phyloP scores from a whole-genome alignment of 2,888 invertebrate species.

The Leptopilina syphax region DNA sequence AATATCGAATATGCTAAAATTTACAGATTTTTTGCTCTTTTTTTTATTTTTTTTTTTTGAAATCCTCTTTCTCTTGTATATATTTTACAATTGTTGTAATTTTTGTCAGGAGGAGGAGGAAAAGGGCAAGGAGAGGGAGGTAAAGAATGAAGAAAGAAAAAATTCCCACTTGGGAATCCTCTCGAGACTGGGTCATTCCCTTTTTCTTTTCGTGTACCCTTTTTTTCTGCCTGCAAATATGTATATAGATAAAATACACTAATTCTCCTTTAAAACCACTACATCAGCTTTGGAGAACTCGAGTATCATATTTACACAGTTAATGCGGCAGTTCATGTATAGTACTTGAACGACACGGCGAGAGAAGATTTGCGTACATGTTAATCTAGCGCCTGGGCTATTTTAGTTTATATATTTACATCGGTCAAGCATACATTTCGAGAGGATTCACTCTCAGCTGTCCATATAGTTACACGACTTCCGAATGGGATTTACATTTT shows the following conservation, averaged over 20 bases:
- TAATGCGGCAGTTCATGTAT: conserved; percentile 68
- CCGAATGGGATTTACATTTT: neutral
- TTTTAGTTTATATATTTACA: conserved; percentile 62
- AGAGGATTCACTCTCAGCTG: neutral
- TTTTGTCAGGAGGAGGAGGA: neutral
- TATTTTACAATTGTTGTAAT: neutral
- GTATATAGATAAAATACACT: conserved; percentile 60
- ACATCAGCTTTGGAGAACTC: conserved; percentile 47
- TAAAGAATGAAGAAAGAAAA: conserved; percentile 49
- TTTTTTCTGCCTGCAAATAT: conserved; percentile 41
- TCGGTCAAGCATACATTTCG: conserved; percentile 53
- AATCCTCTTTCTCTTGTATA: too few species aligned
- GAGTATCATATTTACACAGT: conserved; percentile 70
- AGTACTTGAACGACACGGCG: conserved; percentile 52
- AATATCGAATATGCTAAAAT: too few species aligned
- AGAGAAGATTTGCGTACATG: conserved; percentile 57
- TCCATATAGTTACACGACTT: neutral
- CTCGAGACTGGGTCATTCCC: conserved; percentile 52
- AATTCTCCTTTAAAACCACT: conserved; percentile 66
- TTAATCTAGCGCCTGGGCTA: conserved; percentile 55
- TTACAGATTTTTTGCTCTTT: conserved; percentile 6
- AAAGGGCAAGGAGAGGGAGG: too few species aligned
- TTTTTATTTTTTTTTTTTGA: too few species aligned
- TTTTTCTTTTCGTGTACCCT: conserved; percentile 53
- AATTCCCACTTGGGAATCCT: conserved; percentile 49